These are phyloP conservation scores for Aleiodes sp. DNA, from an alignment of 1,140 invertebrate genomes.

Conservation along the genomic window DNA sequence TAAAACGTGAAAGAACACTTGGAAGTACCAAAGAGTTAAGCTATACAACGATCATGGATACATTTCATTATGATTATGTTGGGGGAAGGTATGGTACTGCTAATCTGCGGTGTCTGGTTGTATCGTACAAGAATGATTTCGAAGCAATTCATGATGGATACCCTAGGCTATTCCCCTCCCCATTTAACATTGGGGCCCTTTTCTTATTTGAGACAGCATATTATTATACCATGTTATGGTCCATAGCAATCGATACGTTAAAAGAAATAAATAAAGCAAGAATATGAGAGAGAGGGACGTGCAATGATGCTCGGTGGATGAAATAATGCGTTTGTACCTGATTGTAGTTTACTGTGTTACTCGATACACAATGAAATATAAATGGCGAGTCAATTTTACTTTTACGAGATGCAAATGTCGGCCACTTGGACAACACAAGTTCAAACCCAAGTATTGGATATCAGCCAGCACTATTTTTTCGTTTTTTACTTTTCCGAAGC, in stretches of 20 bases:
- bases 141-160: not conserved
- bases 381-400: not conserved
- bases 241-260: not conserved
- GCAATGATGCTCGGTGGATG: not conserved
- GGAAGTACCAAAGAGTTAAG: not conserved
- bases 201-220: slow-evolving; percentile 9
- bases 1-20: not conserved
- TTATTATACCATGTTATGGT: slow-evolving; percentile 10
- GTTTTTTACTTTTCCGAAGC: too few species aligned
- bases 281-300: not conserved
- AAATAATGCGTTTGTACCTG: slow-evolving; percentile 20
- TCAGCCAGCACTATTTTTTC: not conserved
- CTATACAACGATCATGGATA: slow-evolving; percentile 37
- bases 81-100: slow-evolving; percentile 45
- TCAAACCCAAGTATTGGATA: not conserved
- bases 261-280: not conserved
- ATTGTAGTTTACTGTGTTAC: slow-evolving; percentile 18
- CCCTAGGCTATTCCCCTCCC: not conserved
- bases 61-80: slow-evolving; percentile 58
- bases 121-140: not conserved
- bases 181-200: slow-evolving; percentile 19
- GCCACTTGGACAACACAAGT: slow-evolving; percentile 37
- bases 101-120: slow-evolving; percentile 44
- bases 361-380: not conserved
- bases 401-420: slow-evolving; percentile 46